Evolutionary conservation across 2,888 invertebrate species (phyloP), one percentile per base, ranked within the genome.

Genomic region (Temnothorax ravouxi): DNA sequence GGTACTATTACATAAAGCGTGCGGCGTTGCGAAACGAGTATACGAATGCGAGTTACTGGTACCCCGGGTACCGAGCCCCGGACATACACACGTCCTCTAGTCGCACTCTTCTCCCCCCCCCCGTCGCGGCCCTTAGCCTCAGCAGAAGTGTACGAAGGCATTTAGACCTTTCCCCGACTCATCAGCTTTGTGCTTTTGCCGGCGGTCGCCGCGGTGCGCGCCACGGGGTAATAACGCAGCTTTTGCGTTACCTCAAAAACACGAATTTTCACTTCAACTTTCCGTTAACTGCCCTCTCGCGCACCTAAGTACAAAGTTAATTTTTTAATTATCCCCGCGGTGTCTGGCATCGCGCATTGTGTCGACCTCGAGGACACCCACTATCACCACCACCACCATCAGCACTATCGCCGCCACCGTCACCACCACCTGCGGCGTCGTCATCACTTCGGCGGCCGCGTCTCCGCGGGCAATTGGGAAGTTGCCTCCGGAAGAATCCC

Each of bases 261-360:
- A 94, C 91, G 94, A 94, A 94, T 94, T 94, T 94, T 94, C 94
- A 94, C 93, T 94, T 93, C 93, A 95, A 94, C 94, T 94, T 94
- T 93, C 87, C 91, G 92, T 93, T 93, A 94, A 94, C 94, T 94
- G 92, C 91, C 88, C 88, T 88, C 89, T 87, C 87, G 90, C 89
- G 86, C 89, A 89, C 91, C 93, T 93, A 92, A 94, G 93, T 92
- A 92, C 90, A 94, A 94, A 94, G 94, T 94, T 93, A 92, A 93
- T 94, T 94, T 94, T 94, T 94, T 94, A 90, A 90, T 90, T 90
- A 90, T 90, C 90, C 90, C 88, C 85, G 88, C 90, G 90, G 89
- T 89, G 83, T 90, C 66, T 54, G 89, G 88, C 86, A 69, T 67
- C 64, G 66, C 76, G 81, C 34, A n/a, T 38, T 54, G 69, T 41